A percentile compares a stretch with the other conserved stretches of the same genome.
These are phyloP conservation scores for Argyresthia goedartella DNA, from an alignment of 2,888 invertebrate genomes.

Conservation along the genomic window DNA sequence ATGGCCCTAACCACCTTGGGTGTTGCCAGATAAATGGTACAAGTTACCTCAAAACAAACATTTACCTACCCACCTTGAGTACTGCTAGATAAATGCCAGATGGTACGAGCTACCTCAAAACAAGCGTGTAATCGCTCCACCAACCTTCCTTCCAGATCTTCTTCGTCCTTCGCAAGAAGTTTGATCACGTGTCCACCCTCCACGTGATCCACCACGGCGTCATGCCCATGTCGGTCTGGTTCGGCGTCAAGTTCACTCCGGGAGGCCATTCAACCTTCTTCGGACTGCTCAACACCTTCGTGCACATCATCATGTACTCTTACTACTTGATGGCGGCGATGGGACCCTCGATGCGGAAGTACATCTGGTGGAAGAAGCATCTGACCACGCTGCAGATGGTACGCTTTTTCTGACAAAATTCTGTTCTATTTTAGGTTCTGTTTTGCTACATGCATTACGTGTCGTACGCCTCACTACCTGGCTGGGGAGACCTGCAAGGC, in stretches of 20 bases:
- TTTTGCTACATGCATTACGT: too few relatives aligned
- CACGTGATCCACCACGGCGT: constrained; percentile 98
- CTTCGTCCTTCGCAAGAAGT: constrained; percentile 95
- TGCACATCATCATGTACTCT: constrained; percentile 97
- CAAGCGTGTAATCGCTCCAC: neutral
- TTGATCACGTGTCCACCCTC: constrained; percentile 90
- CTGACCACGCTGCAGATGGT: constrained; percentile 94
- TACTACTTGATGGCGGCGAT: constrained; percentile 94
- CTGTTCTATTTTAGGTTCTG: too few relatives aligned
- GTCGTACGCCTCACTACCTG: too few relatives aligned
- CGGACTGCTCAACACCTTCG: constrained; percentile 93
- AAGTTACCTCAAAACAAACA: too few relatives aligned
- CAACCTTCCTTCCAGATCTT: constrained; percentile 78
- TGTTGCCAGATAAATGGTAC: too few relatives aligned
- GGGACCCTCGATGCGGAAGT: constrained; percentile 88
- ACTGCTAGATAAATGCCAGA: too few relatives aligned
- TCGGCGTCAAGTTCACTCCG: constrained; percentile 96
- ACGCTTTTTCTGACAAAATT: constrained; percentile 24
- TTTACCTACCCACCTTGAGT: too few relatives aligned
- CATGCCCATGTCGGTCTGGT: constrained; percentile 98
- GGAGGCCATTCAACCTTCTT: constrained; percentile 98
- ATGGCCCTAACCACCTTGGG: too few relatives aligned
- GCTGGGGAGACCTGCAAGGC: too few relatives aligned
- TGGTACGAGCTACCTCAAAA: too few relatives aligned
- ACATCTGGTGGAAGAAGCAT: constrained; percentile 97